These are phyloP conservation scores for Wasmannia auropunctata DNA, from an alignment of 1,140 invertebrate species.

Conservation along the genomic window DNA sequence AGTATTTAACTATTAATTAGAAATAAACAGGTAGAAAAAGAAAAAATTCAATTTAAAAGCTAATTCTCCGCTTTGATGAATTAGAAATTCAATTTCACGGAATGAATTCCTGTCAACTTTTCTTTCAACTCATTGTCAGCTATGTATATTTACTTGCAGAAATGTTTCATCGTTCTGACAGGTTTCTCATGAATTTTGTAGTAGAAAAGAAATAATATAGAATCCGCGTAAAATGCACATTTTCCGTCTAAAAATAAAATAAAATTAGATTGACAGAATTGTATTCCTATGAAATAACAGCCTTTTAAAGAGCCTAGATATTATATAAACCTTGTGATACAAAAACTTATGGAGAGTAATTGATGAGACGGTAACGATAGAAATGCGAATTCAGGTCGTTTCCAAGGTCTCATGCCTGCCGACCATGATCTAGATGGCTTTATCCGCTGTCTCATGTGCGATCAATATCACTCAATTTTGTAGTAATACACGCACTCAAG, in stretches of 20 bases:
- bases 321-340: not conserved
- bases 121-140: not conserved
- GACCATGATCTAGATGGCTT: slow-evolving; percentile 25
- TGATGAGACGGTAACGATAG: not conserved
- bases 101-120: not conserved
- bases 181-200: slow-evolving; percentile 12
- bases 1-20: not conserved
- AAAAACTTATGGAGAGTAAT: not conserved
- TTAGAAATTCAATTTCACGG: slow-evolving; percentile 20
- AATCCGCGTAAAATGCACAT: not conserved
- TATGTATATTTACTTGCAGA: not conserved
- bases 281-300: not conserved
- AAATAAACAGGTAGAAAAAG: not conserved
- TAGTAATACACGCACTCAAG: not conserved
- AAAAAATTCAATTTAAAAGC: not conserved
- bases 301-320: not conserved
- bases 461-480: slow-evolving; percentile 31
- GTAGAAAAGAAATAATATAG: not conserved
- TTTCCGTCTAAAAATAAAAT: not conserved
- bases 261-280: not conserved
- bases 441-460: not conserved
- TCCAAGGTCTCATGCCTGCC: not conserved
- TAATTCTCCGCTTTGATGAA: not conserved
- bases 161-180: not conserved
- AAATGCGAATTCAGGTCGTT: not conserved